Conservation (phyloP, 2,797 vertebrate genomes). For the Helicolenus hilgendorfi region DNA sequence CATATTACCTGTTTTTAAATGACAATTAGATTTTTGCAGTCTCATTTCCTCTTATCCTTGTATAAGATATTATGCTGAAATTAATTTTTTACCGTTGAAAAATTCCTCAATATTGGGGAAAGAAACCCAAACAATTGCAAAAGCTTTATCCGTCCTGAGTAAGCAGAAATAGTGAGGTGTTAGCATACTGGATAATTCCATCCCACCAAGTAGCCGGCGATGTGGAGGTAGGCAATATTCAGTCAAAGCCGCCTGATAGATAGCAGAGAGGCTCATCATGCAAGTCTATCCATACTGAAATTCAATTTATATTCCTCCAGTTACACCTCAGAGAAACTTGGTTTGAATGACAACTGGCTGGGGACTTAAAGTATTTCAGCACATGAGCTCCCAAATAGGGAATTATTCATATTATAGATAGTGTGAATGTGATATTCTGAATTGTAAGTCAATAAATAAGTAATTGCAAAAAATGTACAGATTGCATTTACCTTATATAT, state of each 20-base stretch:
- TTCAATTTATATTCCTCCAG: constrained; percentile 66
- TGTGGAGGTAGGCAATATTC: constrained; percentile 50
- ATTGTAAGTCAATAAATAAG: not conserved
- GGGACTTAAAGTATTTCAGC: constrained; percentile 10
- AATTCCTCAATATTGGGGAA: not conserved
- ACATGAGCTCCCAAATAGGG: constrained; percentile 8
- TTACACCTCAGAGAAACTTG: constrained; percentile 33
- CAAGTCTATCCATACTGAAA: constrained; percentile 60
- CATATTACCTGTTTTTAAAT: not conserved
- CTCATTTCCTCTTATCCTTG: not conserved
- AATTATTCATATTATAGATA: constrained; percentile 1
- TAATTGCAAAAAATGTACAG: not conserved
- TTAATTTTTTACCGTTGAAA: constrained; percentile 1
- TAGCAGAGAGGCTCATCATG: constrained; percentile 61
- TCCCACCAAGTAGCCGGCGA: constrained; percentile 30
- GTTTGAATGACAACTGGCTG: constrained; percentile 44
- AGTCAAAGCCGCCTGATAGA: constrained; percentile 51
- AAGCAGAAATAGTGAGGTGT: constrained; percentile 62
- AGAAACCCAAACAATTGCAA: constrained; percentile 15
- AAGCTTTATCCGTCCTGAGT: constrained; percentile 40
- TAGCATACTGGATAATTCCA: constrained; percentile 53
- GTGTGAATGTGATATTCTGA: constrained; percentile 7
- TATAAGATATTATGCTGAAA: not conserved
- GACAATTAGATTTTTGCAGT: not conserved
- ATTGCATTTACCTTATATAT: not conserved